Evolutionary conservation across 2,113 vertebrate genomes (phyloP).

Genomic region (Circaetus gallicus): DNA sequence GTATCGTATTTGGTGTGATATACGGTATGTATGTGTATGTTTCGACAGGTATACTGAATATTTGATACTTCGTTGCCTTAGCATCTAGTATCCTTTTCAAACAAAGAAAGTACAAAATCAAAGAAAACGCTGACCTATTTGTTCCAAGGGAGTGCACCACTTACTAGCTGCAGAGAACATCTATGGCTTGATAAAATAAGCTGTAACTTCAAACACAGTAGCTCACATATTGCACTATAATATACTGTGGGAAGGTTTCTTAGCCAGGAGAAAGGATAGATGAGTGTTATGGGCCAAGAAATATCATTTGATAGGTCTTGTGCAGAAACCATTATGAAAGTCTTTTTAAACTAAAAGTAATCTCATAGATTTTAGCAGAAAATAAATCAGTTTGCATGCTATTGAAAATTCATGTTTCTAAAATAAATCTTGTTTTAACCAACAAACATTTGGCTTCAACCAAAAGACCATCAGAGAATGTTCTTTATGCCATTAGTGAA

Average conservation of each 20-base stretch:
- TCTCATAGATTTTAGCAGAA: conserved; percentile 39
- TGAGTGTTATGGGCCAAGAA: not conserved
- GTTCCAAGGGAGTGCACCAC: not conserved
- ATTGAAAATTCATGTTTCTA: conserved; percentile 51
- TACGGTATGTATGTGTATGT: not conserved
- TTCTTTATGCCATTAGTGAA: conserved; percentile 48
- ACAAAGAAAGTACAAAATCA: not conserved
- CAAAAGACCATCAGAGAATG: conserved; percentile 27
- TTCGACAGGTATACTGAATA: not conserved
- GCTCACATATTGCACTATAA: not conserved
- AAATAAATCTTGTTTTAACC: conserved; percentile 59
- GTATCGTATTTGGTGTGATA: conserved; percentile 3
- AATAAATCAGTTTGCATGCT: conserved; percentile 43
- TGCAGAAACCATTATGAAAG: conserved; percentile 42
- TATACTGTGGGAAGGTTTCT: conserved; percentile 15
- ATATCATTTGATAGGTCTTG: conserved; percentile 5
- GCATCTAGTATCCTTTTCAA: conserved; percentile 23
- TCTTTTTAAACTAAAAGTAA: conserved; percentile 50
- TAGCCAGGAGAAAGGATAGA: conserved; percentile 18
- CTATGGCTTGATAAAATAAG: conserved; percentile 12
- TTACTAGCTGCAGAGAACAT: conserved; percentile 17
- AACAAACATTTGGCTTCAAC: conserved; percentile 51
- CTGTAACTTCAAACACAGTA: conserved; percentile 16
- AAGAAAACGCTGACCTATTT: not conserved
- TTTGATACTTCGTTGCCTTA: conserved; percentile 35